phyloP scores from a whole-genome alignment of 1,140 invertebrate species.

The Samia ricini region DNA sequence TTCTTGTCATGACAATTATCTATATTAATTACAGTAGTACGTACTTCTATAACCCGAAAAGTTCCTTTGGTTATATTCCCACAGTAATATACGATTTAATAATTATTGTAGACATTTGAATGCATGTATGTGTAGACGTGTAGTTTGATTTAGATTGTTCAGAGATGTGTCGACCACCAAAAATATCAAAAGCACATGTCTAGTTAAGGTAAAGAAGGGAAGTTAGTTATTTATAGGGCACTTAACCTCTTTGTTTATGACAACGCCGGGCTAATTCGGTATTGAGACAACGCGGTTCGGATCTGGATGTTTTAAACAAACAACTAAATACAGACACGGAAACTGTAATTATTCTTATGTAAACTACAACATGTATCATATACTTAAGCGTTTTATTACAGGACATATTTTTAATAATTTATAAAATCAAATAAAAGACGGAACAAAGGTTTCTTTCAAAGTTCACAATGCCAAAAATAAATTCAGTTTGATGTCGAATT shows the following conservation, averaged over 20 bases:
- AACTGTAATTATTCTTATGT: conserved; percentile 11
- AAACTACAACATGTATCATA: neutral
- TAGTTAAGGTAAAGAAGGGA: conserved; percentile 50
- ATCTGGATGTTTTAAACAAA: conserved; percentile 25
- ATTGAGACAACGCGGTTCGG: conserved; percentile 38
- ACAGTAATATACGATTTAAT: too few species aligned
- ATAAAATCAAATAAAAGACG: too few species aligned
- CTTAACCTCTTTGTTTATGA: conserved; percentile 70
- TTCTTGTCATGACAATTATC: too few species aligned
- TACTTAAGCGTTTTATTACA: too few species aligned
- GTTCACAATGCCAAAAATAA: too few species aligned
- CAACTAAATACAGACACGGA: conserved; percentile 15
- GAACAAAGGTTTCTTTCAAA: too few species aligned
- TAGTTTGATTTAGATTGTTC: neutral
- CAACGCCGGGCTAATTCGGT: conserved; percentile 47
- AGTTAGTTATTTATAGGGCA: conserved; percentile 57
- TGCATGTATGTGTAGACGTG: neutral
- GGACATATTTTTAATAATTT: too few species aligned
- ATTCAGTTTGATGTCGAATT: too few species aligned
- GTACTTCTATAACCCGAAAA: too few species aligned
- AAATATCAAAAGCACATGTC: conserved; percentile 48
- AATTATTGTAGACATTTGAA: too few species aligned
- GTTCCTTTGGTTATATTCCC: too few species aligned
- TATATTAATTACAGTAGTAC: too few species aligned
- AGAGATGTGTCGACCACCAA: conserved; percentile 19